Percentiles rank a stretch among this genome's conserved stretches.
These are phyloP conservation scores for Syngnathus typhle DNA, from an alignment of 2,113 vertebrate species.

Conservation along the genomic window DNA sequence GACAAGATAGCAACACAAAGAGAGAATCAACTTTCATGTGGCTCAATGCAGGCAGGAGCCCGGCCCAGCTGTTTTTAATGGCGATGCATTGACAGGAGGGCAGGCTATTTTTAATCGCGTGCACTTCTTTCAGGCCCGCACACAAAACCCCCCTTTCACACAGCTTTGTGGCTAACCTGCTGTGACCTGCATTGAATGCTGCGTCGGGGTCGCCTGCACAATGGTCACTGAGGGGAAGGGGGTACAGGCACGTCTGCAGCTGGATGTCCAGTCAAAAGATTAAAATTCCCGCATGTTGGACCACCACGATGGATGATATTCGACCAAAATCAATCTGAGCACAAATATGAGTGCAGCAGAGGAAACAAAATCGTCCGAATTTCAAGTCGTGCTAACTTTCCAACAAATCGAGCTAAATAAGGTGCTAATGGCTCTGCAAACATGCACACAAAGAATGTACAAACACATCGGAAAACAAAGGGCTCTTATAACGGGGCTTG, in stretches of 20 bases:
- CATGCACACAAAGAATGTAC: slow-evolving; percentile 69
- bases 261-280: slow-evolving; percentile 44
- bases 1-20: slow-evolving; percentile 72
- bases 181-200: slow-evolving; percentile 73
- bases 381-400: slow-evolving; percentile 11
- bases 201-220: slow-evolving; percentile 65
- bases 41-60: slow-evolving; percentile 67
- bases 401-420: slow-evolving; percentile 36
- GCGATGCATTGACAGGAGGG: slow-evolving; percentile 66
- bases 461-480: slow-evolving; percentile 74
- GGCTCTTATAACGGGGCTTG: slow-evolving; percentile 67
- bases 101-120: slow-evolving; percentile 71
- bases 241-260: slow-evolving; percentile 37
- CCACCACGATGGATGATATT: slow-evolving; percentile 21
- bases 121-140: slow-evolving; percentile 65
- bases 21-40: slow-evolving; percentile 74
- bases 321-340: slow-evolving; percentile 6
- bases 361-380: not conserved
- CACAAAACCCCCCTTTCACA: slow-evolving; percentile 58
- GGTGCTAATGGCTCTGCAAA: slow-evolving; percentile 44
- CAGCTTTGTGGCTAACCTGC: slow-evolving; percentile 72
- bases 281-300: slow-evolving; percentile 18
- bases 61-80: slow-evolving; percentile 75
- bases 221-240: slow-evolving; percentile 51
- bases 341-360: not conserved